phyloP scores from a whole-genome alignment of 2,888 invertebrate species.

The Penaeus monodon region DNA sequence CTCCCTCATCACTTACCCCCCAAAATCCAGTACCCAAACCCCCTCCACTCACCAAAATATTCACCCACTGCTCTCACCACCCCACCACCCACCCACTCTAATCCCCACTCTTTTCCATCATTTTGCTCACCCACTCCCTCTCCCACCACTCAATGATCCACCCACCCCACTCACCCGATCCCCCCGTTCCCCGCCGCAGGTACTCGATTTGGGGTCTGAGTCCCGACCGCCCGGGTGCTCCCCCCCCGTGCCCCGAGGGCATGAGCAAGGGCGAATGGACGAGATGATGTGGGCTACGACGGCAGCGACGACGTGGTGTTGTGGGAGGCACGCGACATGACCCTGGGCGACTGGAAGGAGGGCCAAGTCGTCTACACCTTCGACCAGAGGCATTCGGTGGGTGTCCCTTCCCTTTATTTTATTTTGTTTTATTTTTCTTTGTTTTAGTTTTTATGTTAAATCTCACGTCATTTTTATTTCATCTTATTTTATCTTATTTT shows the following conservation, averaged over 20 bases:
- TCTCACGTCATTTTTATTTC: not conserved
- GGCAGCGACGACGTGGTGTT: slow-evolving; percentile 71
- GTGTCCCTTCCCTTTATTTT: slow-evolving; percentile 3
- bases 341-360: slow-evolving; percentile 73
- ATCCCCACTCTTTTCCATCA: too few relatives aligned
- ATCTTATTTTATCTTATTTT: too few relatives aligned
- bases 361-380: slow-evolving; percentile 75
- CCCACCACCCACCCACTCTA: not conserved
- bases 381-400: slow-evolving; percentile 73
- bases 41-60: too few relatives aligned
- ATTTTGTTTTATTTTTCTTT: not conserved
- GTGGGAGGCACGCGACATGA: slow-evolving; percentile 74
- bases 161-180: too few relatives aligned
- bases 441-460: too few relatives aligned
- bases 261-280: slow-evolving; percentile 44
- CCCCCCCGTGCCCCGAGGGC: slow-evolving; percentile 70
- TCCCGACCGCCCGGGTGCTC: slow-evolving; percentile 73
- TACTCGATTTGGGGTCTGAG: slow-evolving; percentile 74
- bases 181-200: slow-evolving; percentile 67
- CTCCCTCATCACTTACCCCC: too few relatives aligned
- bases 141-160: too few relatives aligned
- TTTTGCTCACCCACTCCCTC: not conserved
- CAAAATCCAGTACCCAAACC: too few relatives aligned
- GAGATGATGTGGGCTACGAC: slow-evolving; percentile 55
- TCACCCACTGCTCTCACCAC: not conserved